These are phyloP conservation scores for Chironomus riparius DNA, from an alignment of 2,888 invertebrate genomes.

Conservation along the genomic window DNA sequence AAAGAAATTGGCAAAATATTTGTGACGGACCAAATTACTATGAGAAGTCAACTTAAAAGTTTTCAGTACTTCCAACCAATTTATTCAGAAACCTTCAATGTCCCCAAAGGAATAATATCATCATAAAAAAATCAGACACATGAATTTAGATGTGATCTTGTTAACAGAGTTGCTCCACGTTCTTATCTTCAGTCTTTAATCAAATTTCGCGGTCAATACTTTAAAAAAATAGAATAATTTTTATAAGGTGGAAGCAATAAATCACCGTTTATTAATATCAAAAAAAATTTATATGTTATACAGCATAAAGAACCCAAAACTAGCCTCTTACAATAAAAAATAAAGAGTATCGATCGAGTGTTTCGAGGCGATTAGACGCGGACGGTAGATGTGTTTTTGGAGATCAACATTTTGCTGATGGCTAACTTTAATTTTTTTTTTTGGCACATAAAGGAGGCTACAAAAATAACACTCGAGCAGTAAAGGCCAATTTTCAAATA, in stretches of 20 bases:
- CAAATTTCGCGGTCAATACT: neutral
- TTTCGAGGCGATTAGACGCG: slow-evolving; percentile 13
- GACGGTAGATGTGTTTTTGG: neutral
- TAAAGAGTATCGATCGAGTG: neutral
- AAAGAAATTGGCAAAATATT: too few relatives aligned
- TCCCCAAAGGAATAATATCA: too few relatives aligned
- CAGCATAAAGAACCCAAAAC: too few relatives aligned
- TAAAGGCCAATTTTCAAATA: slow-evolving; percentile 9
- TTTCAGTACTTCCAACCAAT: too few relatives aligned
- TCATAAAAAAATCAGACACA: too few relatives aligned
- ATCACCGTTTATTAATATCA: slow-evolving; percentile 15
- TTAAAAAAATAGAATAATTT: neutral
- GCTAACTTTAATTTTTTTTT: neutral
- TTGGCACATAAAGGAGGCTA: slow-evolving; percentile 6
- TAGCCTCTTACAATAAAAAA: too few relatives aligned
- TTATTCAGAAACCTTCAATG: too few relatives aligned
- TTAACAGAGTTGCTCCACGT: slow-evolving; percentile 14
- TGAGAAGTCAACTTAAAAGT: too few relatives aligned
- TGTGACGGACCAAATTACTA: too few relatives aligned
- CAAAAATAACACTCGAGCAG: slow-evolving; percentile 22
- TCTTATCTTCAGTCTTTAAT: neutral
- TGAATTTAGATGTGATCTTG: too few relatives aligned
- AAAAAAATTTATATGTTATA: neutral
- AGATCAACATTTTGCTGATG: slow-evolving; percentile 10
- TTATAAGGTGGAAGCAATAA: slow-evolving; percentile 9